Evolutionary conservation across 1,140 invertebrate species (phyloP).

Genomic region (Dysdera silvatica): DNA sequence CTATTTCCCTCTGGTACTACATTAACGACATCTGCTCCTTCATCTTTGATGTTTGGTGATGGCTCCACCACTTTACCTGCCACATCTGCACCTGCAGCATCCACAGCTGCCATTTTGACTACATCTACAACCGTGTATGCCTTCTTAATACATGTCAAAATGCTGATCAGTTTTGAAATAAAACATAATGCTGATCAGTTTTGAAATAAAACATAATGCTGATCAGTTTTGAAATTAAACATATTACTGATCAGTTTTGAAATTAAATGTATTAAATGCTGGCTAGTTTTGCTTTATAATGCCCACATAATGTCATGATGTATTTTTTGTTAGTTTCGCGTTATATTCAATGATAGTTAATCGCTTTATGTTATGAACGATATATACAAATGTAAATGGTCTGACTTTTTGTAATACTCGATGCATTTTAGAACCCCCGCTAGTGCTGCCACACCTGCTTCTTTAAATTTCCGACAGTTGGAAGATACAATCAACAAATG

Average conservation of each 20-base stretch:
- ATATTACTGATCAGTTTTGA: background rate
- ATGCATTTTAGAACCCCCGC: background rate
- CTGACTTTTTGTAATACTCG: background rate
- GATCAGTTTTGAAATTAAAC: background rate
- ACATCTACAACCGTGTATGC: background rate
- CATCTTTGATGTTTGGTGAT: background rate
- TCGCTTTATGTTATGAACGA: background rate
- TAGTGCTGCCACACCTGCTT: background rate
- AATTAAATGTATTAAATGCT: slow-evolving; percentile 1
- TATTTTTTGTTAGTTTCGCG: background rate
- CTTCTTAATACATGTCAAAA: background rate
- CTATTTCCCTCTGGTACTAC: background rate
- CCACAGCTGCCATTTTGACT: background rate
- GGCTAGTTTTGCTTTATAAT: background rate
- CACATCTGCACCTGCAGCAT: background rate
- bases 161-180: background rate
- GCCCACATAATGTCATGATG: background rate
- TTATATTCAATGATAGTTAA: background rate
- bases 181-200: background rate
- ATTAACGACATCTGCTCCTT: background rate
- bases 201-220: background rate
- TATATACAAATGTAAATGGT: background rate
- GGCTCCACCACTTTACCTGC: background rate
- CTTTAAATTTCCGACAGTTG: slow-evolving; percentile 74
- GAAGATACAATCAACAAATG: slow-evolving; percentile 94